Evolutionary conservation across 2,888 invertebrate genomes (phyloP).

Genomic region (Sipunculus nudus): DNA sequence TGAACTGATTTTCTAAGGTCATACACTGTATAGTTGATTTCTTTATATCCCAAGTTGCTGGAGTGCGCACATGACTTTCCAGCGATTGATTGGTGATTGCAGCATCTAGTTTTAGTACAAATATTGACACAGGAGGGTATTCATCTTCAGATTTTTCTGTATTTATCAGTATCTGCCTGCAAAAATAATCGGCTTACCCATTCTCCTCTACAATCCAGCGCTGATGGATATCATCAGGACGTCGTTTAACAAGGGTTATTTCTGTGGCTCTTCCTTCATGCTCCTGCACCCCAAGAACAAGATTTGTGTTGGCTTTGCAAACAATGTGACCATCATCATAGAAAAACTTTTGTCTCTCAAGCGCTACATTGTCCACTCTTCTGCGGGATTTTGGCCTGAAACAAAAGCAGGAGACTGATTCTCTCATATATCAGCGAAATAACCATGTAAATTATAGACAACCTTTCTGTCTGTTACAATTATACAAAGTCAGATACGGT

Average conservation of each 20-base stretch:
- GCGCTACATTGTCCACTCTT: background rate
- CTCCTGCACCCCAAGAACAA: conserved; percentile 59
- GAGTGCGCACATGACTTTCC: too few relatives aligned
- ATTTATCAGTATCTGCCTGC: background rate
- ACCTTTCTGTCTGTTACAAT: too few relatives aligned
- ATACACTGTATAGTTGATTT: too few relatives aligned
- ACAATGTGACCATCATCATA: conserved; percentile 61
- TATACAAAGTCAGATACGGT: too few relatives aligned
- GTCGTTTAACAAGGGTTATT: conserved; percentile 55
- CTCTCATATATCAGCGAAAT: too few relatives aligned
- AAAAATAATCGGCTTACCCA: too few relatives aligned
- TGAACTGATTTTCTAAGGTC: too few relatives aligned
- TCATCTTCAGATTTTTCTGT: background rate
- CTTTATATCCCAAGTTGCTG: too few relatives aligned
- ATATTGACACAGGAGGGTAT: too few relatives aligned
- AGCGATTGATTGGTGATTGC: too few relatives aligned
- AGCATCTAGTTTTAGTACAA: too few relatives aligned
- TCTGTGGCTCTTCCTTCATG: conserved; percentile 55
- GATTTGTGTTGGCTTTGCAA: conserved; percentile 45
- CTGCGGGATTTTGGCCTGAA: background rate
- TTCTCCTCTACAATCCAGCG: conserved; percentile 59
- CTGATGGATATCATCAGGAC: conserved; percentile 60
- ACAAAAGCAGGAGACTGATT: background rate
- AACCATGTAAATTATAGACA: too few relatives aligned
- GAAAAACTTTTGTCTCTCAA: conserved; percentile 55